Percentiles rank a stretch among this genome's conserved stretches.
Evolutionary conservation across 2,113 vertebrate species (phyloP).

Genomic region (Archilochus colubris): DNA sequence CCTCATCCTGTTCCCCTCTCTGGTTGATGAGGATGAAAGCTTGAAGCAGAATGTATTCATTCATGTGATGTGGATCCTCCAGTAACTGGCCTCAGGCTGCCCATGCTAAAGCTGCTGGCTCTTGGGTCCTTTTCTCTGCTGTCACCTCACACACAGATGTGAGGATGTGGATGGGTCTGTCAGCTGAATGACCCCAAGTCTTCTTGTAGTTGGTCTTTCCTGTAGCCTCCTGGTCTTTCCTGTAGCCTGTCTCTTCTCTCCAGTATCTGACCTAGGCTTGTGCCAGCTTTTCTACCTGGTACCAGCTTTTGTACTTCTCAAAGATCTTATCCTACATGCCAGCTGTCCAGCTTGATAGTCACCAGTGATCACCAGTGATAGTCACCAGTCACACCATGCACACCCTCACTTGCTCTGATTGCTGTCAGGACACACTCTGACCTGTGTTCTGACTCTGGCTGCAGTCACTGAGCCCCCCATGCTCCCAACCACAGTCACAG

Average conservation of each 20-base stretch:
- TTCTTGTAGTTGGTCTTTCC: fast-evolving
- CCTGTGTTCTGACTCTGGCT: background rate
- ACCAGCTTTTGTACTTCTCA: background rate
- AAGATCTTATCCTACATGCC: background rate
- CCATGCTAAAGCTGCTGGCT: background rate
- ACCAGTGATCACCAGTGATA: background rate
- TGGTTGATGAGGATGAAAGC: background rate
- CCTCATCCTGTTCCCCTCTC: background rate
- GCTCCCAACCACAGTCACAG: too few species aligned
- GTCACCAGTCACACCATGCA: background rate
- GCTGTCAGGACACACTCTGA: background rate
- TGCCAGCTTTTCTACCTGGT: background rate
- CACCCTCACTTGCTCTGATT: fast-evolving
- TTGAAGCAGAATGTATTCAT: background rate
- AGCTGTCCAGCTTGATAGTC: background rate
- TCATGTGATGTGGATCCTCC: background rate
- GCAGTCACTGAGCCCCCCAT: background rate
- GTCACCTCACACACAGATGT: background rate
- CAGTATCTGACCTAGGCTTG: background rate
- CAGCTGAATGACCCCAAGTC: background rate
- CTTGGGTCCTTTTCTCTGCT: background rate
- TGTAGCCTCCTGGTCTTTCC: background rate
- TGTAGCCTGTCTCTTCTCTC: background rate
- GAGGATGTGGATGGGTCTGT: background rate
- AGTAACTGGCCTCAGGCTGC: background rate